Conservation (phyloP, 2,113 vertebrate genomes). For the Nesogale talazaci region DNA sequence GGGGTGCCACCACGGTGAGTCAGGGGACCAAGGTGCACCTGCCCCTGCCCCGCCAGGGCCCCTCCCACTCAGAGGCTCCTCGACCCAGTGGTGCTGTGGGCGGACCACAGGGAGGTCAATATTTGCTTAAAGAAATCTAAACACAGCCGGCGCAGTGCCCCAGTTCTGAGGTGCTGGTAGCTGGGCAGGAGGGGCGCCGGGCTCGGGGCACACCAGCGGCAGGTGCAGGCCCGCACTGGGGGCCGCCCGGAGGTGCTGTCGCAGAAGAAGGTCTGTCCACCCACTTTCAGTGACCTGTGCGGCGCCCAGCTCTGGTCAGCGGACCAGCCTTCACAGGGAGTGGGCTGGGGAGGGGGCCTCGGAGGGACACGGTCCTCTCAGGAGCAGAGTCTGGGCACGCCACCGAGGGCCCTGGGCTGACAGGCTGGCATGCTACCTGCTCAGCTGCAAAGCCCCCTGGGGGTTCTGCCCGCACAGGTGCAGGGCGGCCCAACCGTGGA, state of each 20-base stretch:
- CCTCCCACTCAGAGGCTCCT: not conserved
- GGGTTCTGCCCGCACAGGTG: not conserved
- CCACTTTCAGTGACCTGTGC: not conserved
- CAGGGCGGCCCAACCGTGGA: not conserved
- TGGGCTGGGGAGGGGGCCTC: too few relatives aligned
- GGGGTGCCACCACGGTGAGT: not conserved
- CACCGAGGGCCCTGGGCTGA: not conserved
- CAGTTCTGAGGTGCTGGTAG: not conserved
- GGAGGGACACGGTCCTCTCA: not conserved
- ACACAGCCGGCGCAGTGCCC: not conserved
- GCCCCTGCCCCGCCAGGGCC: too few relatives aligned
- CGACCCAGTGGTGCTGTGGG: not conserved
- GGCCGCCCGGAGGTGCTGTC: too few relatives aligned
- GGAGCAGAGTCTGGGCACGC: too few relatives aligned
- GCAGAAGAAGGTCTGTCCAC: not conserved
- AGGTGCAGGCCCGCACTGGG: too few relatives aligned
- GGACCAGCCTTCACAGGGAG: not conserved
- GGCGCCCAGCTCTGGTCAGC: not conserved
- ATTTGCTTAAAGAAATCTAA: slow-evolving; percentile 76
- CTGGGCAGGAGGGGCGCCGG: rapidly evolving
- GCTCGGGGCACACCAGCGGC: too few relatives aligned
- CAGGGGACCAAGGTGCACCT: too few relatives aligned
- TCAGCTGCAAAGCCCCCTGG: not conserved
- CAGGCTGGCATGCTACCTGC: not conserved
- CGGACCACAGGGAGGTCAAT: slow-evolving; percentile 45